These are phyloP conservation scores for Nannoperca obscura DNA, from an alignment of 2,797 vertebrate species.

Conservation along the genomic window DNA sequence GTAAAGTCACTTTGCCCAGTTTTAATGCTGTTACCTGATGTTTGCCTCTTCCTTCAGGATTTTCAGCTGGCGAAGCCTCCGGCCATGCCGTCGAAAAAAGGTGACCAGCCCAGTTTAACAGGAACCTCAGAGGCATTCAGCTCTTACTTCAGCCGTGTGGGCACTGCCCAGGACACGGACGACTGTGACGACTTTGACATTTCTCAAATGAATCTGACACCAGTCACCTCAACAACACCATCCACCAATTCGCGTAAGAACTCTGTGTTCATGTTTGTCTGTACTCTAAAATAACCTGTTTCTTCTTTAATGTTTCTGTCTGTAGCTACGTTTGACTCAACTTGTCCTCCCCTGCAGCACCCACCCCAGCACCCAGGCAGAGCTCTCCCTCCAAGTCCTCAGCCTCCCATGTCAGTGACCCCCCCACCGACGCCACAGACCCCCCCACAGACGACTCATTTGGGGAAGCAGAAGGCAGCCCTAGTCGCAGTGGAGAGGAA, in stretches of 20 bases:
- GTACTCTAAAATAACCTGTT: neutral
- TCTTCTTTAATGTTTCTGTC: neutral
- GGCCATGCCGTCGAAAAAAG: conserved; percentile 91
- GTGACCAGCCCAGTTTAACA: conserved; percentile 90
- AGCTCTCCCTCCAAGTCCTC: conserved; percentile 97
- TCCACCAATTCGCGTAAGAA: conserved; percentile 98
- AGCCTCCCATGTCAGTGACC: conserved; percentile 92
- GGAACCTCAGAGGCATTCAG: conserved; percentile 98
- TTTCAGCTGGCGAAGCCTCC: conserved; percentile 98
- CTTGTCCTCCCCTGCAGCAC: conserved; percentile 84
- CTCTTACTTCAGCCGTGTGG: conserved; percentile 97
- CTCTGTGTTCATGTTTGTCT: neutral
- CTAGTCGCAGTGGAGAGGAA: conserved; percentile 95
- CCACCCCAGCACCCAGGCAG: conserved; percentile 95
- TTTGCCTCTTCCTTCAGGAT: conserved; percentile 78
- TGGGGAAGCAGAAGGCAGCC: conserved; percentile 96
- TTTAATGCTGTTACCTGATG: neutral
- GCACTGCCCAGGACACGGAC: conserved; percentile 95
- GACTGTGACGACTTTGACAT: conserved; percentile 99
- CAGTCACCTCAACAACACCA: conserved; percentile 97
- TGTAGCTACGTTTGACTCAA: conserved; percentile 26
- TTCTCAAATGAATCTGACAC: conserved; percentile 98
- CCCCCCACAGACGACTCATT: conserved; percentile 92
- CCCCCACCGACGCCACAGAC: conserved; percentile 86
- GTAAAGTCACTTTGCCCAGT: neutral